A percentile compares a stretch with the other conserved stretches of the same genome.
Evolutionary conservation across 2,797 vertebrate species (phyloP).

Genomic region (Silurus lanzhouensis): DNA sequence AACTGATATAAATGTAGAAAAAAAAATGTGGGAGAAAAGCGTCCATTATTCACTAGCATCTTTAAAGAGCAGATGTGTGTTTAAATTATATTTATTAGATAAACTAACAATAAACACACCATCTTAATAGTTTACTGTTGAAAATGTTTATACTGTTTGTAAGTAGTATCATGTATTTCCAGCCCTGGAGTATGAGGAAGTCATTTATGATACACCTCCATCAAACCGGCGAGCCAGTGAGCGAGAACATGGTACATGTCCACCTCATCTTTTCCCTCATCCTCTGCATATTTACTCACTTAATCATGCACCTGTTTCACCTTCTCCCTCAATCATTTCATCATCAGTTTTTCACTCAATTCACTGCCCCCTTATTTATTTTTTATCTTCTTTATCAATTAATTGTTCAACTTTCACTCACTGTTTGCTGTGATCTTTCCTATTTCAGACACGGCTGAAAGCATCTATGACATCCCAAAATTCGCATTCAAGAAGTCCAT

Average conservation of each 20-base stretch:
- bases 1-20: neutral
- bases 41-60: neutral
- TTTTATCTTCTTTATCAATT: too few species aligned
- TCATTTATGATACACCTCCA: constrained; percentile 66
- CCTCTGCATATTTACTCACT: neutral
- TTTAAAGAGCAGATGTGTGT: too few species aligned
- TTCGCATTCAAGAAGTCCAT: constrained; percentile 55
- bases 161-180: neutral
- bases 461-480: constrained; percentile 72
- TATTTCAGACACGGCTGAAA: constrained; percentile 57
- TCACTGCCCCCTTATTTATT: neutral
- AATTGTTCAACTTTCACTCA: too few species aligned
- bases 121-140: neutral
- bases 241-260: constrained; percentile 57
- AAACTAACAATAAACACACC: neutral
- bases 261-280: neutral
- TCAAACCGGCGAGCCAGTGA: constrained; percentile 49
- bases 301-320: neutral
- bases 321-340: neutral
- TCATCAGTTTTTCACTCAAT: neutral
- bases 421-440: neutral
- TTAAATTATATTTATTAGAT: neutral
- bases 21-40: neutral
- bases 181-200: constrained; percentile 55
- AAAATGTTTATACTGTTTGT: neutral